These are phyloP conservation scores for Tapera naevia DNA, from an alignment of 2,797 vertebrate genomes.

Conservation along the genomic window DNA sequence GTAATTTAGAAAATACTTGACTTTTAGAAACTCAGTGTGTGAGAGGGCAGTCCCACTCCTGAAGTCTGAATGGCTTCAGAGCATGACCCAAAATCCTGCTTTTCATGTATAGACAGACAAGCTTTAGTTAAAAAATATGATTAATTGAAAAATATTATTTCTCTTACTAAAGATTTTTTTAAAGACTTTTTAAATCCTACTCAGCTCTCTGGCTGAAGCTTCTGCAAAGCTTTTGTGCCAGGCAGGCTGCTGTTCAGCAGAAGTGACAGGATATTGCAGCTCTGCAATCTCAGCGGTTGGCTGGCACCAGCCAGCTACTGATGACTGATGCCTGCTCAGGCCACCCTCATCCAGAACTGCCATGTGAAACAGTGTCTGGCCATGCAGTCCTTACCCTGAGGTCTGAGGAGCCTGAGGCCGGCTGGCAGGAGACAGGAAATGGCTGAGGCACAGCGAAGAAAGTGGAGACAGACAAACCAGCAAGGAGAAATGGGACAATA, in stretches of 20 bases:
- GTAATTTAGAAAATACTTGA: not conserved
- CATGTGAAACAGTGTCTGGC: not conserved
- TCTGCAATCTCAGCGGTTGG: not conserved
- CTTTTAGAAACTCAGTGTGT: not conserved
- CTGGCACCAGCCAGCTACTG: not conserved
- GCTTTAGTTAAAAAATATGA: not conserved
- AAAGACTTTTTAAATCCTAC: not conserved
- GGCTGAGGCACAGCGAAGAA: not conserved
- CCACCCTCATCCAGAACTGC: not conserved
- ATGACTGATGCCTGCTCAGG: fast-evolving
- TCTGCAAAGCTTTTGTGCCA: not conserved
- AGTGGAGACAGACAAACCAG: not conserved
- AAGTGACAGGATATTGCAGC: not conserved
- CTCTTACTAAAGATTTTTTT: not conserved
- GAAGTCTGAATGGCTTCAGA: not conserved
- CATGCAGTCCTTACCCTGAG: not conserved
- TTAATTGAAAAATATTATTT: not conserved
- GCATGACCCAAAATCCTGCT: not conserved
- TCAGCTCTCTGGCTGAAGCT: not conserved
- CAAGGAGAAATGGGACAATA: fast-evolving
- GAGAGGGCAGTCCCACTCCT: not conserved
- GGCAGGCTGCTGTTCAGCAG: not conserved
- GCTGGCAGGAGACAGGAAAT: not conserved
- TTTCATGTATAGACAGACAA: not conserved
- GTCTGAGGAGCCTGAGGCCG: not conserved